Percentiles rank a stretch among this genome's conserved stretches.
Conservation (phyloP, 2,113 vertebrate species). For the Paracanthobrama guichenoti region DNA sequence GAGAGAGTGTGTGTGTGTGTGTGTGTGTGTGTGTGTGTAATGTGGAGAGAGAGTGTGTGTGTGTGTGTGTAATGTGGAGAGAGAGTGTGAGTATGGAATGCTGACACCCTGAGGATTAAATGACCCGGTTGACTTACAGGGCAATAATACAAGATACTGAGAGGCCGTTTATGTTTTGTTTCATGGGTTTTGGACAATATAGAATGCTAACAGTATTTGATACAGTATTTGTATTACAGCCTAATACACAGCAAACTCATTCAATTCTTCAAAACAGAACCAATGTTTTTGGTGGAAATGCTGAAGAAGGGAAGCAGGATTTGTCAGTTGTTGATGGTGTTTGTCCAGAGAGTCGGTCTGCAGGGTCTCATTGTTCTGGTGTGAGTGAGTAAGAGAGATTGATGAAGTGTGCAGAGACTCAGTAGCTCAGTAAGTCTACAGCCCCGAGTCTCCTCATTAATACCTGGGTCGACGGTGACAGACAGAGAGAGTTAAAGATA, state of each 20-base stretch:
- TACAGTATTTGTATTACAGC: too few relatives aligned
- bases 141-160: neutral
- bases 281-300: neutral
- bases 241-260: neutral
- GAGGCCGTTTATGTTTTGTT: neutral
- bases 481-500: constrained; percentile 37
- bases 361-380: constrained; percentile 56
- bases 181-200: too few relatives aligned
- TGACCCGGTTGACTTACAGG: constrained; percentile 48
- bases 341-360: constrained; percentile 53
- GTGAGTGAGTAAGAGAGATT: constrained; percentile 68
- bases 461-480: constrained; percentile 26
- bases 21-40: too few relatives aligned
- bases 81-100: constrained; percentile 61
- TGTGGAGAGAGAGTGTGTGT: too few relatives aligned
- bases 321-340: neutral
- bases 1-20: too few relatives aligned
- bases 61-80: too few relatives aligned
- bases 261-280: neutral
- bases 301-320: neutral
- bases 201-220: too few relatives aligned
- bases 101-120: constrained; percentile 65
- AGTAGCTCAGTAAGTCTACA: constrained; percentile 2
- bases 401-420: constrained; percentile 50
- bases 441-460: constrained; percentile 46